Percentiles rank a stretch among this genome's conserved stretches.
Evolutionary conservation across 2,888 invertebrate species (phyloP).

Genomic region (Altica lythri): DNA sequence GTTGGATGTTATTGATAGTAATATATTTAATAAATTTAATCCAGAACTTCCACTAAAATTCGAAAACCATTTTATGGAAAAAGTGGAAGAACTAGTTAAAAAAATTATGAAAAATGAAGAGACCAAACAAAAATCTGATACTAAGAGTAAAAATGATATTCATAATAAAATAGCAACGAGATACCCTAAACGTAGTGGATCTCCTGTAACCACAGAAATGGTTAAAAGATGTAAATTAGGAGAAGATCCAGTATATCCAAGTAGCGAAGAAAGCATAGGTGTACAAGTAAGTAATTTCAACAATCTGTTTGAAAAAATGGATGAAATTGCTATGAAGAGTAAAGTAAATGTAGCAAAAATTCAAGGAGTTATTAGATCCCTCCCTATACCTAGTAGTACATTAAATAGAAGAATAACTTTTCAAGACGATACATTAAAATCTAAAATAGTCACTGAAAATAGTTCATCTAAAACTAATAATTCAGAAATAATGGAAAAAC

Average conservation of each 20-base stretch:
- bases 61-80: not conserved
- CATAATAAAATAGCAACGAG: not conserved
- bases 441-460: no score
- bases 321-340: slow-evolving; percentile 15
- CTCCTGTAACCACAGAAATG: not conserved
- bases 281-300: slow-evolving; percentile 13
- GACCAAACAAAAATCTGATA: not conserved
- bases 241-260: not conserved
- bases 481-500: not conserved
- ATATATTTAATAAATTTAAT: not conserved
- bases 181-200: not conserved
- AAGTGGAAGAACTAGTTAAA: not conserved
- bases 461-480: not conserved
- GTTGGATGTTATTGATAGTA: no score
- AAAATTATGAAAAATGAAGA: not conserved
- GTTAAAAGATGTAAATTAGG: not conserved
- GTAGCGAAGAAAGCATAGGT: slow-evolving; percentile 10
- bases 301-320: slow-evolving; percentile 22
- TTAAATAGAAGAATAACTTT: not conserved
- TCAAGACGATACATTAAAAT: no score
- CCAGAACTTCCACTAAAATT: not conserved
- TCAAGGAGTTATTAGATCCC: slow-evolving; percentile 9
- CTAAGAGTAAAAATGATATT: not conserved
- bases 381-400: not conserved
- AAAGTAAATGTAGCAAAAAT: slow-evolving; percentile 19